A percentile compares a stretch with the other conserved stretches of the same genome.
Evolutionary conservation across 2,888 invertebrate genomes (phyloP).

Genomic region (Eupithecia subfuscata): DNA sequence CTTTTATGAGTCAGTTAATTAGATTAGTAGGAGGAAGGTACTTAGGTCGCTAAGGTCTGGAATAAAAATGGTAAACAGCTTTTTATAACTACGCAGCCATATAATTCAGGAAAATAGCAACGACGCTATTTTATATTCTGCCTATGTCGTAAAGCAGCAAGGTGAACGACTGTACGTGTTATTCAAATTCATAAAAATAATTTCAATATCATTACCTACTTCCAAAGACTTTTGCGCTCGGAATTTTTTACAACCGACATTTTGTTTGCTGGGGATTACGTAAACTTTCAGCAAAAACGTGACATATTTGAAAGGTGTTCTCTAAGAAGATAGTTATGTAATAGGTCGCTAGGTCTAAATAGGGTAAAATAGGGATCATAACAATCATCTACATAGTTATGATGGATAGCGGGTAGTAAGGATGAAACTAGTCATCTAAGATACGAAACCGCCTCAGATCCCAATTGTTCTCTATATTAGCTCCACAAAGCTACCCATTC

Average conservation of each 20-base stretch:
- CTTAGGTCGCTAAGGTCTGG: slow-evolving; percentile 3
- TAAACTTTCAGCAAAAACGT: neutral
- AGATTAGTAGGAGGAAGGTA: neutral
- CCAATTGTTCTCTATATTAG: slow-evolving; percentile 35
- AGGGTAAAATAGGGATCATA: slow-evolving; percentile 10
- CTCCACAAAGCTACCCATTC: slow-evolving; percentile 43
- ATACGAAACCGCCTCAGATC: slow-evolving; percentile 18
- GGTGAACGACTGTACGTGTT: slow-evolving; percentile 36
- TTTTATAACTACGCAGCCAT: slow-evolving; percentile 16
- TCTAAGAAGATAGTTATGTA: neutral
- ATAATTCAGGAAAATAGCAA: slow-evolving; percentile 36
- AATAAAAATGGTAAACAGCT: slow-evolving; percentile 14
- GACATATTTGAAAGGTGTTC: neutral
- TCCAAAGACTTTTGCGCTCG: slow-evolving; percentile 19
- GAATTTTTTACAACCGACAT: slow-evolving; percentile 10
- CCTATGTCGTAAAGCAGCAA: slow-evolving; percentile 40
- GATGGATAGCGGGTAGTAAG: slow-evolving; percentile 2
- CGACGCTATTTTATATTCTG: slow-evolving; percentile 41
- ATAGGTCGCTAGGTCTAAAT: neutral
- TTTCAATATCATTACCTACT: slow-evolving; percentile 26
- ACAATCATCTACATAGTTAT: slow-evolving; percentile 10
- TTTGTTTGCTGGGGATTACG: neutral
- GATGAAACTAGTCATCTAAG: slow-evolving; percentile 22
- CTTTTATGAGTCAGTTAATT: neutral
- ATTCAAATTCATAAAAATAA: slow-evolving; percentile 34